Evolutionary conservation across 2,888 invertebrate species (phyloP), one percentile per base, ranked within the genome.

Genomic region (Margaritifera margaritifera): DNA sequence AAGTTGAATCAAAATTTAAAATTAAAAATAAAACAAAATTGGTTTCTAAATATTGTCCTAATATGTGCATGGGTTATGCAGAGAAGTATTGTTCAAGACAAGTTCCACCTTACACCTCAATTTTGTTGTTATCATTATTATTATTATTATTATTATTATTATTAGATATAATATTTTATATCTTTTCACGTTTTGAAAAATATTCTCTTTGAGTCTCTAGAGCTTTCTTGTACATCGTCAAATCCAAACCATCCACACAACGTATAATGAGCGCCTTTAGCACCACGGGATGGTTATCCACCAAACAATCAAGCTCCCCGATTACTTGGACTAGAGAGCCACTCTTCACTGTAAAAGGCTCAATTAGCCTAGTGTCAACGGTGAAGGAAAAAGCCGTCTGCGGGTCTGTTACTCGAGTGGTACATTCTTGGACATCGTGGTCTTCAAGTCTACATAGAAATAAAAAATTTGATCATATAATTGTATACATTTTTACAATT

Each of bases 241-340:
- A 54, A 62, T 85, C 85, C 56, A 85, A 62, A 1, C 80, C 82
- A 63, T 84, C 84, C 19, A 83, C 82, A 79, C 80, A 81, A 8
- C 84, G 71, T 19, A 84, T 79, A 20, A 83, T 76, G 20, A 82
- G 66, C 6, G 83, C 82, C 50, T 77, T 76, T 53, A 84, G 61
- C 18, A 66, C 64, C 5, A 70, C 53, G 2, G 55, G 55, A 52
- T 56, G 27, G 11, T 53, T 25, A 19, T 64, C 31, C 56, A 68
- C 55, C 1, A 31, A 53, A 58, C 55, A 69, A 6, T 77, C 79
- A 4, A 80, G 54, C 61, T 85, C 84, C 20, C 85, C 85, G 57
- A 85, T 80, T 64, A 84, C 72, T 66, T 81, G 79, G 62, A 82
- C 80, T 52, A 82, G 65, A 19, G 81, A 77, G 18, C 81, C 81